Conservation (phyloP, 1,140 invertebrate genomes). For the Drosophila murphyi region DNA sequence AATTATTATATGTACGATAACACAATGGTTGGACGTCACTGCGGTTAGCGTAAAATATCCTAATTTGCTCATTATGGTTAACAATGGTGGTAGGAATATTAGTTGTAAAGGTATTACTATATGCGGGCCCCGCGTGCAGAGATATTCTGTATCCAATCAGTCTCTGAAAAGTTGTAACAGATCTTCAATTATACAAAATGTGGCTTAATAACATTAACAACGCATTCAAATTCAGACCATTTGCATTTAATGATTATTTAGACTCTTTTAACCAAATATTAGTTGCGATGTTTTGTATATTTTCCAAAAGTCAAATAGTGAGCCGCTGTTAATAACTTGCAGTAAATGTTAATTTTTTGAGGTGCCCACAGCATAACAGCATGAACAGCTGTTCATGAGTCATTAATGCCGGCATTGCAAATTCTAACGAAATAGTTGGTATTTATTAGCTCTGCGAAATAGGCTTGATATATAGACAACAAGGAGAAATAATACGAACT, state of each 20-base stretch:
- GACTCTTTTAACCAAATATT: no score
- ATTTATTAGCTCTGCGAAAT: slow-evolving; percentile 1
- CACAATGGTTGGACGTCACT: slow-evolving; percentile 13
- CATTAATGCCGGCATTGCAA: slow-evolving; percentile 34
- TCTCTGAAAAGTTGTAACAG: background rate
- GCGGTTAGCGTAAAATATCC: slow-evolving; percentile 36
- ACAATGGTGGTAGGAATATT: slow-evolving; percentile 4
- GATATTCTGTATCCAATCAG: no score
- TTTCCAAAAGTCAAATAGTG: background rate
- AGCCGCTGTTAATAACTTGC: background rate
- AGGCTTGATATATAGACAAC: background rate
- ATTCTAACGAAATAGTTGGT: slow-evolving; percentile 46
- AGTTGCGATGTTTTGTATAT: no score
- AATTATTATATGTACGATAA: no score
- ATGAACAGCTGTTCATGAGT: background rate
- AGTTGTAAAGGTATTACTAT: background rate
- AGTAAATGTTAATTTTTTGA: background rate
- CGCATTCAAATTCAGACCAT: background rate
- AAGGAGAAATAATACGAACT: background rate
- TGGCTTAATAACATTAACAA: slow-evolving; percentile 1
- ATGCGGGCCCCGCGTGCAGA: slow-evolving; percentile 26
- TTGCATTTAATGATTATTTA: no score
- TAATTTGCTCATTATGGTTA: slow-evolving; percentile 36
- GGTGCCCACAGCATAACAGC: slow-evolving; percentile 4
- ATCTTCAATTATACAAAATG: background rate